These are phyloP conservation scores for Zaprionus lachaisei DNA, from an alignment of 1,140 invertebrate genomes.

Conservation along the genomic window DNA sequence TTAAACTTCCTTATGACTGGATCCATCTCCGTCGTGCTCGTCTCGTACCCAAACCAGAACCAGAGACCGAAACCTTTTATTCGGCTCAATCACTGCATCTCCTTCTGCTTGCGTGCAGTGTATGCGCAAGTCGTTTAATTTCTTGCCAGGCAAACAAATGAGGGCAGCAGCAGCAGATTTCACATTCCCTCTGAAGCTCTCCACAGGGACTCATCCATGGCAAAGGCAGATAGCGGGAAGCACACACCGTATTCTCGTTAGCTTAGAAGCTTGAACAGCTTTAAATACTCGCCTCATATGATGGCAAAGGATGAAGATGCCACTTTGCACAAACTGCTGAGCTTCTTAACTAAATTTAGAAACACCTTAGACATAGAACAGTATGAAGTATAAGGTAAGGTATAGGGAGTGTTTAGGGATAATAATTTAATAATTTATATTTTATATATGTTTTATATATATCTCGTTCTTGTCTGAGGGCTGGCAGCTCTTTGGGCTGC, in stretches of 20 bases:
- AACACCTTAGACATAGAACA: no score
- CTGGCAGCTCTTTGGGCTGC: no score
- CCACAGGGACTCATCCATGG: conserved; percentile 23
- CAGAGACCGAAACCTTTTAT: conserved; percentile 2
- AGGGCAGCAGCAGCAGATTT: conserved; percentile 16
- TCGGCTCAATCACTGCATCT: conserved; percentile 10
- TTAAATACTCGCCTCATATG: neutral
- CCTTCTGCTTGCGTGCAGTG: conserved; percentile 5
- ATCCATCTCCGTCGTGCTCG: neutral
- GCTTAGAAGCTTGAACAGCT: neutral
- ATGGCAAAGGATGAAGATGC: neutral
- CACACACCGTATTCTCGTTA: neutral
- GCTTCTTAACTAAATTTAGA: neutral
- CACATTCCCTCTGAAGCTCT: neutral
- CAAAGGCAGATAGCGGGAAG: conserved; percentile 12
- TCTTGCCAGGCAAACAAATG: conserved; percentile 8
- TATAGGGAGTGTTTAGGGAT: no score
- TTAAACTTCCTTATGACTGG: conserved; percentile 56
- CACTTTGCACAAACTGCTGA: neutral
- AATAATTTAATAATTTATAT: no score
- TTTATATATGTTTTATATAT: no score
- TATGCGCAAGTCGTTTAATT: conserved; percentile 39
- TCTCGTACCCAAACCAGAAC: neutral
- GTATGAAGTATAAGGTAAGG: no score
- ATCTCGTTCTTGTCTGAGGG: no score